phyloP scores from a whole-genome alignment of 2,113 vertebrate species.

The Notiomystis cincta region DNA sequence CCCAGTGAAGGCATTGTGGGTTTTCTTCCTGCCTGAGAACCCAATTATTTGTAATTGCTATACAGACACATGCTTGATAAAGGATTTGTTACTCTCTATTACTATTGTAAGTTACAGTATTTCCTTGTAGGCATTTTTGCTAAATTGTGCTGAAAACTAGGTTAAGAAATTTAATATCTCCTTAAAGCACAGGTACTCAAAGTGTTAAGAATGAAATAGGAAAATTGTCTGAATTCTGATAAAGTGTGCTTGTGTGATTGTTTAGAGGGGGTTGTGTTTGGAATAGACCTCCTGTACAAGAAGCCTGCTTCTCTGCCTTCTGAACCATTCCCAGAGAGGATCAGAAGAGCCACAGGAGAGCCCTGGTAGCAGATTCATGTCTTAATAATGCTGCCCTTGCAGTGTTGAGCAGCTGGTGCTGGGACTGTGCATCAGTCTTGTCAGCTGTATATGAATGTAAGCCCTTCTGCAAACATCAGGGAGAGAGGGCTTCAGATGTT shows the following conservation, averaged over 20 bases:
- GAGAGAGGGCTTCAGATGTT: background rate
- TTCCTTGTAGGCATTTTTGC: background rate
- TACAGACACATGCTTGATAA: background rate
- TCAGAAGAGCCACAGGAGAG: background rate
- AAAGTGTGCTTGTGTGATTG: background rate
- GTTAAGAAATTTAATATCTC: background rate
- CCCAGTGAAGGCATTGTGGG: background rate
- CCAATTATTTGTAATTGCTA: background rate
- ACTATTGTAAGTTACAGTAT: background rate
- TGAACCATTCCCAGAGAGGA: background rate
- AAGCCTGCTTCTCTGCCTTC: background rate
- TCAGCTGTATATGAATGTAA: background rate
- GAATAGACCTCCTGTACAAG: background rate
- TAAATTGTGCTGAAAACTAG: background rate
- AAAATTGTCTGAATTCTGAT: background rate
- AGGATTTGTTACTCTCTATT: background rate
- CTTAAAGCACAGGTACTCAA: background rate
- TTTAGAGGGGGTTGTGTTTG: background rate
- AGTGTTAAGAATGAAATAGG: background rate
- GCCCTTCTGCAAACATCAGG: background rate
- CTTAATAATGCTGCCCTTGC: background rate
- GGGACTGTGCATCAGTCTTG: background rate
- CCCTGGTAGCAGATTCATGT: background rate
- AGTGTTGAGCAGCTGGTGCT: background rate
- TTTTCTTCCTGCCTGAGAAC: background rate